A percentile compares a stretch with the other conserved stretches of the same genome.
These are phyloP conservation scores for Axea sp. DNA, from an alignment of 2,888 invertebrate genomes.

Conservation along the genomic window DNA sequence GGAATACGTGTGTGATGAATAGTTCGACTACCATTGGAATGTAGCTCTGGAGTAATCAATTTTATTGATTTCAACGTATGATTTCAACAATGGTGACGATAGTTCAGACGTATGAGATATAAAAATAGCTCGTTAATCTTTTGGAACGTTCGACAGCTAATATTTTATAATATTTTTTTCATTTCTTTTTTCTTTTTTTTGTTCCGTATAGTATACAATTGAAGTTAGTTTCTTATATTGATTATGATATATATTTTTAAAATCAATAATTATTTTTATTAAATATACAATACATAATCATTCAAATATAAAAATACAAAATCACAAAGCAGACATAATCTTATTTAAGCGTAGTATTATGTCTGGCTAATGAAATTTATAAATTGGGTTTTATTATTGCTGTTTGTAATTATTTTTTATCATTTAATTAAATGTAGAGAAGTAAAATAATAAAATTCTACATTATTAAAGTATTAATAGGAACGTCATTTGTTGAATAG, in stretches of 20 bases:
- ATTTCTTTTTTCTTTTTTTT: conserved; percentile 23
- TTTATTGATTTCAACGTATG: conserved; percentile 69
- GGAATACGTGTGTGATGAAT: conserved; percentile 70
- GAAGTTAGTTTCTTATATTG: conserved; percentile 17
- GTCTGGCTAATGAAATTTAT: too few relatives aligned
- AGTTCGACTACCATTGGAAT: conserved; percentile 71
- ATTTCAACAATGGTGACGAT: conserved; percentile 62
- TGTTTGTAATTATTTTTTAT: too few relatives aligned
- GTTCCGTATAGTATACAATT: conserved; percentile 14
- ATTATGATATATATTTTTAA: conserved; percentile 21
- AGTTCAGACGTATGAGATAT: conserved; percentile 37
- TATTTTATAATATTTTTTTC: conserved; percentile 19
- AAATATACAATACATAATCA: too few relatives aligned
- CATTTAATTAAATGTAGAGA: too few relatives aligned
- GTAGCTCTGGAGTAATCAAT: conserved; percentile 70
- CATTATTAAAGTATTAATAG: too few relatives aligned
- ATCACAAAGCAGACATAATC: too few relatives aligned
- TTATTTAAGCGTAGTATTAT: too few relatives aligned
- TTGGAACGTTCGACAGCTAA: conserved; percentile 50
- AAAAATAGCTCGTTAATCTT: conserved; percentile 55
- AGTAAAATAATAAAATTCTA: too few relatives aligned
- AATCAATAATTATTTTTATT: too few relatives aligned
- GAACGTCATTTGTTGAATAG: too few relatives aligned
- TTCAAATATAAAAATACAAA: too few relatives aligned
- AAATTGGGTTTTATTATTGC: too few relatives aligned